Percentiles rank a stretch among this genome's conserved stretches.
phyloP scores from a whole-genome alignment of 2,797 vertebrate genomes.

The Hippoglossus hippoglossus region DNA sequence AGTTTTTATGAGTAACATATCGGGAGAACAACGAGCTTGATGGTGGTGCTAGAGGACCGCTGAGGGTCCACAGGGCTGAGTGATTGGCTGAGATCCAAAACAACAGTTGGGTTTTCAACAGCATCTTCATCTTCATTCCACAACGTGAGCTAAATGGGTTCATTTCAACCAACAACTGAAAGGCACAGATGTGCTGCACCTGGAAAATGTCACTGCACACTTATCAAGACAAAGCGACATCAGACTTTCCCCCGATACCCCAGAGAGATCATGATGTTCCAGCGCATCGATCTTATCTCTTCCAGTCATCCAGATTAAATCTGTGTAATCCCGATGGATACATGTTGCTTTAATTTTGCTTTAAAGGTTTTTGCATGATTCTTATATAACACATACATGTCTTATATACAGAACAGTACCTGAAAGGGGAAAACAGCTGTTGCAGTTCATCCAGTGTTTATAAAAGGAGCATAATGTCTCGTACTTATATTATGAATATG shows the following conservation, averaged over 20 bases:
- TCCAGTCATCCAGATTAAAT: neutral
- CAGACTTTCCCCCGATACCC: neutral
- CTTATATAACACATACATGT: neutral
- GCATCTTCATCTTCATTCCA: slow-evolving; percentile 4
- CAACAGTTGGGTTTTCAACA: neutral
- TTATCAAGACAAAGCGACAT: neutral
- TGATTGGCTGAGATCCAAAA: slow-evolving; percentile 19
- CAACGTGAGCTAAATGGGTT: no score
- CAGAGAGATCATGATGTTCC: neutral
- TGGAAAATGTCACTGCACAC: neutral
- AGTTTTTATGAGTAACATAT: no score
- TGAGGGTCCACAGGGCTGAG: slow-evolving; percentile 1
- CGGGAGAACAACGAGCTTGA: neutral
- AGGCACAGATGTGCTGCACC: neutral
- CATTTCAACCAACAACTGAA: neutral
- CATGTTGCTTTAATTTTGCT: neutral
- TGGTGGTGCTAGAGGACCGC: slow-evolving; percentile 1
- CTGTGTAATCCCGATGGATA: neutral
- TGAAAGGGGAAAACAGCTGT: neutral
- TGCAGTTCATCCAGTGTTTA: neutral
- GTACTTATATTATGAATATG: neutral
- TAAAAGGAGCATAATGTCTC: neutral
- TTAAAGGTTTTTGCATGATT: neutral
- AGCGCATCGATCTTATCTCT: no score
- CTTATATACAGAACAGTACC: neutral